Evolutionary conservation across 2,113 vertebrate species (phyloP).

Genomic region (Athene noctua): DNA sequence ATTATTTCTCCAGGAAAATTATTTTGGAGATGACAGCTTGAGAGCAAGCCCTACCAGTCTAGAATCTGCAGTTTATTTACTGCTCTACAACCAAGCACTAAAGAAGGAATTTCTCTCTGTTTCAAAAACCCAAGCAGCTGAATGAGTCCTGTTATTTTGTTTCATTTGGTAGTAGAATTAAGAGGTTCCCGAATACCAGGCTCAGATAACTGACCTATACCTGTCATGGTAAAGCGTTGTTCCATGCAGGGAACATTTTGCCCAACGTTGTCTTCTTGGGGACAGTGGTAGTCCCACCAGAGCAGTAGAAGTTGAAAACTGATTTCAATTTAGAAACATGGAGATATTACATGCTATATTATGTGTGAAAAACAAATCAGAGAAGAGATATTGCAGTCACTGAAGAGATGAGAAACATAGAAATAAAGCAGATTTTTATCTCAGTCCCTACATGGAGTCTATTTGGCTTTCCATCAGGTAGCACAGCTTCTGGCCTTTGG

Average conservation of each 20-base stretch:
- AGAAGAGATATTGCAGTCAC: background rate
- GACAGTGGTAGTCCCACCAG: rapidly evolving
- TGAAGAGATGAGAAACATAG: background rate
- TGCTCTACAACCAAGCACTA: background rate
- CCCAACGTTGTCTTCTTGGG: background rate
- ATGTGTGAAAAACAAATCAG: background rate
- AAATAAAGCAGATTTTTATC: background rate
- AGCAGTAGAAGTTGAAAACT: background rate
- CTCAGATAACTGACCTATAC: background rate
- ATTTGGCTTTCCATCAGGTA: background rate
- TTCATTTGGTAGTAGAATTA: background rate
- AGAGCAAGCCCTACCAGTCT: background rate
- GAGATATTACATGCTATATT: background rate
- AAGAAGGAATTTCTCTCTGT: background rate
- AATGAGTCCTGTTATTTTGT: background rate
- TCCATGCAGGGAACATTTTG: background rate
- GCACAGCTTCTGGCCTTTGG: background rate
- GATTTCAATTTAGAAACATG: background rate
- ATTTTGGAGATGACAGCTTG: background rate
- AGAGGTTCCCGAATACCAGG: background rate
- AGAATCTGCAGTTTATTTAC: background rate
- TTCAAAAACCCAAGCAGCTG: background rate
- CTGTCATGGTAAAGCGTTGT: background rate
- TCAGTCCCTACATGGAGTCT: background rate
- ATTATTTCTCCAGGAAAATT: background rate